Evolutionary conservation across 2,888 invertebrate species (phyloP).

Genomic region (Lepeophtheirus nordmannii): DNA sequence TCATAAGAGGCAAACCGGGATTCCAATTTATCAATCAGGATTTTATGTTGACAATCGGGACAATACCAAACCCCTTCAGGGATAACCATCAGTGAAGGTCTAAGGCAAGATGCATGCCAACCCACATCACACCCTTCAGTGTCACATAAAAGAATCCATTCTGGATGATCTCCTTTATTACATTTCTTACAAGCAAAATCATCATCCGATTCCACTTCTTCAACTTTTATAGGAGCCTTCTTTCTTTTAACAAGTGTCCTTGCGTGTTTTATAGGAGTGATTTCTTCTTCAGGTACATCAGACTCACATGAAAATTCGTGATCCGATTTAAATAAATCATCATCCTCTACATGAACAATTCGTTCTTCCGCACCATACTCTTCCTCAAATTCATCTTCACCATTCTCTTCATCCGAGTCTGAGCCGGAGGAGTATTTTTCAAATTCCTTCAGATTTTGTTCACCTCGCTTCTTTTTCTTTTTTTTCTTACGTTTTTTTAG

Average conservation of each 20-base stretch:
- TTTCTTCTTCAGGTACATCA: slow-evolving; percentile 44
- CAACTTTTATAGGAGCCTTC: not conserved
- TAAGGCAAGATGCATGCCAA: slow-evolving; percentile 91
- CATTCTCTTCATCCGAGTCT: slow-evolving; percentile 34
- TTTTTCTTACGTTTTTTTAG: slow-evolving; percentile 38
- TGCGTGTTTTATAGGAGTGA: slow-evolving; percentile 60
- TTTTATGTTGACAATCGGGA: slow-evolving; percentile 78
- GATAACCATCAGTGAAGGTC: slow-evolving; percentile 77
- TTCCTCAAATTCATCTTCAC: slow-evolving; percentile 33
- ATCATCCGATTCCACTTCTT: slow-evolving; percentile 32
- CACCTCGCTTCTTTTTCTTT: slow-evolving; percentile 31
- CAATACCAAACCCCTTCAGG: slow-evolving; percentile 98
- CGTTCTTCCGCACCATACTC: slow-evolving; percentile 30
- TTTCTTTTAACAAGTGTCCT: slow-evolving; percentile 62
- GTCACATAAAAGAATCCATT: slow-evolving; percentile 93
- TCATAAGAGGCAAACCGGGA: slow-evolving; percentile 4
- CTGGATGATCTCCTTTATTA: slow-evolving; percentile 62
- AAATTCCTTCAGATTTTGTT: slow-evolving; percentile 15
- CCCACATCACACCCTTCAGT: slow-evolving; percentile 60
- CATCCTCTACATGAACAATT: slow-evolving; percentile 36
- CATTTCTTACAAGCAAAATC: slow-evolving; percentile 78
- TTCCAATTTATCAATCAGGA: slow-evolving; percentile 16
- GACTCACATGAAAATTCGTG: slow-evolving; percentile 87
- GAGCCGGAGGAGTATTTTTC: slow-evolving; percentile 23
- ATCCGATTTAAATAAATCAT: slow-evolving; percentile 52